Percentiles rank a stretch among this genome's conserved stretches.
Conservation (phyloP, 2,888 invertebrate species). For the Chorisops tibialis region DNA sequence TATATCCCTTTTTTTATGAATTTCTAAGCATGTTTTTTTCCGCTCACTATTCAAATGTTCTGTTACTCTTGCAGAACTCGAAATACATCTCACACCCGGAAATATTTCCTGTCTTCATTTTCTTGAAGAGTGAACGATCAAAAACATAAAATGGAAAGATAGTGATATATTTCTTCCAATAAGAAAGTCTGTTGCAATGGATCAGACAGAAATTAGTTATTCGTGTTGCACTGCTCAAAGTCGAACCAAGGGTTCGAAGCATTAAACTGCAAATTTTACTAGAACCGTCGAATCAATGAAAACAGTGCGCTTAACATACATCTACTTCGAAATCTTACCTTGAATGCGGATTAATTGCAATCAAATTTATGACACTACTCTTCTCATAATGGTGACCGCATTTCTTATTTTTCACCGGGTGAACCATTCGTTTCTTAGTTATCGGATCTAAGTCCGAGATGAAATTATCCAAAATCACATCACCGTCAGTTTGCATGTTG, state of each 20-base stretch:
- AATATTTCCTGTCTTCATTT: no score
- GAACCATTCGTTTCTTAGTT: constrained; percentile 53
- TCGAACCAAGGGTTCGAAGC: no score
- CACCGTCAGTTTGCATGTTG: constrained; percentile 30
- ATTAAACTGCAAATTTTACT: no score
- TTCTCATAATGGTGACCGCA: constrained; percentile 57
- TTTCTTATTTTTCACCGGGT: constrained; percentile 54
- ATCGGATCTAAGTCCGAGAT: constrained; percentile 54
- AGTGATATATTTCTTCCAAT: no score
- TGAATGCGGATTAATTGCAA: constrained; percentile 47
- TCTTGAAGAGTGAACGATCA: no score
- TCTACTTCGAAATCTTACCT: constrained; percentile 47
- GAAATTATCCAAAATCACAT: constrained; percentile 39
- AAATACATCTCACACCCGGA: no score
- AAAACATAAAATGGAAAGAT: no score
- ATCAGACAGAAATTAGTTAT: background rate
- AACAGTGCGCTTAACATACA: background rate
- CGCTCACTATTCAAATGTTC: no score
- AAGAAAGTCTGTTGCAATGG: background rate
- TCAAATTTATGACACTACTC: constrained; percentile 51
- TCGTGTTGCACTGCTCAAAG: no score
- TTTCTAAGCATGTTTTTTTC: no score
- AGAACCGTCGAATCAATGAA: background rate
- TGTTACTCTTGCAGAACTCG: no score
- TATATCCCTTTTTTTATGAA: no score